Base-by-base conservation (phyloP, 2,888 invertebrate genomes). In the Campaea margaritaria region DNA sequence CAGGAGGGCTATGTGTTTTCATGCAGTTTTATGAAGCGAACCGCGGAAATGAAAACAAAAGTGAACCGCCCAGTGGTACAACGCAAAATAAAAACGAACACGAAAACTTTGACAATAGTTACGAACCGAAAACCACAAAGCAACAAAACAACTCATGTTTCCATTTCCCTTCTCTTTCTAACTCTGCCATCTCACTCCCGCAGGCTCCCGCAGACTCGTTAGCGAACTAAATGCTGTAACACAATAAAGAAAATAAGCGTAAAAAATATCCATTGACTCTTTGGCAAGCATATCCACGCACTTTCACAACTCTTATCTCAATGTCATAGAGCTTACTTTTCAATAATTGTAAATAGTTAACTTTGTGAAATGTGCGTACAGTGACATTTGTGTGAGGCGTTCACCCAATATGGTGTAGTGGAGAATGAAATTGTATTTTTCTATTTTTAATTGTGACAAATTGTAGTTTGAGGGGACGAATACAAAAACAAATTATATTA, bases 341-440 rank as follows among this genome's bases (percentile, higher is more conserved):
- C 45, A 27, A 1, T 55, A 49, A 27, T 44, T 46, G 12, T 15
- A 7, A 15, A 2, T 27, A 43, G 21, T 14, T 65, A 67, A 56
- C 1, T 28, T 79, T 65, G 79, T 52, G 39, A 42, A 65, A 55
- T 57, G 72, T 68, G 61, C 68, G 74, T 79, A 81, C 42, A 79
- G 81, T 82, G 83, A 86, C 91, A 91, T 91, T 91, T 91, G 91
- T 87, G 81, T 84, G 83, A 89, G 91, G 91, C 91, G 91, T 87
- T 81, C 83, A 79, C 86, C 81, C 87, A 89, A 87, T 88, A 89
- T 89, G 89, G 85, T 86, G 79, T 75, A 73, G 74, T 76, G 81
- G 80, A 76, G 80, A 83, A 79, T 79, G 59, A 76, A 87, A 88
- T 86, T 85, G 83, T 86, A 83, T 89, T 87, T 87, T 86, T 88